Evolutionary conservation across 2,113 vertebrate species (phyloP).

Genomic region (Zosterops japonicus): DNA sequence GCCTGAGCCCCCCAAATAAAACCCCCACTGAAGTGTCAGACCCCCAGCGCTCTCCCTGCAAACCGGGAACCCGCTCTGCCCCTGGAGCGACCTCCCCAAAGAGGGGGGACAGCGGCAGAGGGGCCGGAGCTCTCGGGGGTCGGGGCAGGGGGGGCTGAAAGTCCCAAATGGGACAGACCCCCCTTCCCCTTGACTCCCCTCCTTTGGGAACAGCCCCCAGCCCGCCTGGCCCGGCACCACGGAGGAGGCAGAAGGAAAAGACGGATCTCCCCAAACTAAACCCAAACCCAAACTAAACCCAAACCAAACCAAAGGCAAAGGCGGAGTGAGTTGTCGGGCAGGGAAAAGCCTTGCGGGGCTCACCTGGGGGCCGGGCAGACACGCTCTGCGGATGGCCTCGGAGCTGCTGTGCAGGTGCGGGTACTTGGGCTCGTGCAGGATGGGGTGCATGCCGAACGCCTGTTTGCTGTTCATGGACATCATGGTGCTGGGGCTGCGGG

Average conservation of each 20-base stretch:
- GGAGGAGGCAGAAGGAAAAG: neutral
- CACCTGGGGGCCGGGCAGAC: conserved; percentile 87
- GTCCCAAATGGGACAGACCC: neutral
- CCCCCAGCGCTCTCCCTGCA: no score
- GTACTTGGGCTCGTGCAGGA: conserved; percentile 91
- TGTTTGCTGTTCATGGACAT: conserved; percentile 98
- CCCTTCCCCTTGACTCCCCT: neutral
- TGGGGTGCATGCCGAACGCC: conserved; percentile 91
- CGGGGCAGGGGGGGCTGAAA: neutral
- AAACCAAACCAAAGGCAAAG: no score
- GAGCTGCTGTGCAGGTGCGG: conserved; percentile 87
- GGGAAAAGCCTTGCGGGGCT: neutral
- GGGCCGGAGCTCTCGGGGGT: neutral
- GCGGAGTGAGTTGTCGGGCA: neutral
- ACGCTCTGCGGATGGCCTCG: conserved; percentile 89
- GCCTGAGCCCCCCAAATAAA: neutral
- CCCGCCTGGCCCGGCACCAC: neutral
- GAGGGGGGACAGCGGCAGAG: neutral
- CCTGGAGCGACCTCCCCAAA: neutral
- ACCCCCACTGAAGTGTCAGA: neutral
- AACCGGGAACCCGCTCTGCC: no score
- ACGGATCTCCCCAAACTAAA: no score
- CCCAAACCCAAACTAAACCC: neutral
- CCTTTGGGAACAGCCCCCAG: neutral
- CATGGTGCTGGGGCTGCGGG: conserved; percentile 71